Evolutionary conservation across 2,888 invertebrate genomes (phyloP).

Genomic region (Synergus itoensis): DNA sequence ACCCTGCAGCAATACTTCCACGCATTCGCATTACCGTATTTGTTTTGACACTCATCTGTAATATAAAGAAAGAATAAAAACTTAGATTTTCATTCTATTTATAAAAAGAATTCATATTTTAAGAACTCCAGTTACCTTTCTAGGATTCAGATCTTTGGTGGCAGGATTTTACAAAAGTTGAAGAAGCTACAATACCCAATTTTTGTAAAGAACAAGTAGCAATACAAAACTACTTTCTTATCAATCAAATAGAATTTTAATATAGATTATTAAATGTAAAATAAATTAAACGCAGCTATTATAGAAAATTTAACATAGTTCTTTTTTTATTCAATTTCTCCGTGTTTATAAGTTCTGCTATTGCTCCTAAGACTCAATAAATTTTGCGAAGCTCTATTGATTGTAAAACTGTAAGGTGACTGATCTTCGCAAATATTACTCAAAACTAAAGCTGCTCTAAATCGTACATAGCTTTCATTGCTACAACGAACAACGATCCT

Average conservation of each 20-base stretch:
- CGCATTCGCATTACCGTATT: constrained; percentile 99
- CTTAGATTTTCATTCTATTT: not conserved
- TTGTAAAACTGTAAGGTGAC: constrained; percentile 16
- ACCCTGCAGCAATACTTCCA: constrained; percentile 99
- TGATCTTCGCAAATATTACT: not conserved
- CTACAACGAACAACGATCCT: constrained; percentile 9
- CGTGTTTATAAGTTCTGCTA: constrained; percentile 2
- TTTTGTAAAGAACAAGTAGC: not conserved
- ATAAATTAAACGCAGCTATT: not conserved
- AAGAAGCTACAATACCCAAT: not conserved
- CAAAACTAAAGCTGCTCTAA: constrained; percentile 10
- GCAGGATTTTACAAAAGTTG: not conserved
- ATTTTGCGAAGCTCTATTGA: constrained; percentile 20
- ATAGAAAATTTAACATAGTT: not conserved
- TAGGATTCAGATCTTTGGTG: not conserved
- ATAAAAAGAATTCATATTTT: not conserved
- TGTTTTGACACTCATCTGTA: constrained; percentile 96
- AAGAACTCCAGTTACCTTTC: not conserved
- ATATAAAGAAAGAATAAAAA: constrained; percentile 53
- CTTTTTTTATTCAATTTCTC: not conserved
- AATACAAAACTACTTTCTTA: not conserved
- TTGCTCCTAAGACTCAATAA: constrained; percentile 26
- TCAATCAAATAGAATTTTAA: not conserved
- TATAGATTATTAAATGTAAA: not conserved
- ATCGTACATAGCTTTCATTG: constrained; percentile 20